A percentile compares a stretch with the other conserved stretches of the same genome.
phyloP scores from a whole-genome alignment of 2,113 vertebrate genomes.

The Gavialis gangeticus region DNA sequence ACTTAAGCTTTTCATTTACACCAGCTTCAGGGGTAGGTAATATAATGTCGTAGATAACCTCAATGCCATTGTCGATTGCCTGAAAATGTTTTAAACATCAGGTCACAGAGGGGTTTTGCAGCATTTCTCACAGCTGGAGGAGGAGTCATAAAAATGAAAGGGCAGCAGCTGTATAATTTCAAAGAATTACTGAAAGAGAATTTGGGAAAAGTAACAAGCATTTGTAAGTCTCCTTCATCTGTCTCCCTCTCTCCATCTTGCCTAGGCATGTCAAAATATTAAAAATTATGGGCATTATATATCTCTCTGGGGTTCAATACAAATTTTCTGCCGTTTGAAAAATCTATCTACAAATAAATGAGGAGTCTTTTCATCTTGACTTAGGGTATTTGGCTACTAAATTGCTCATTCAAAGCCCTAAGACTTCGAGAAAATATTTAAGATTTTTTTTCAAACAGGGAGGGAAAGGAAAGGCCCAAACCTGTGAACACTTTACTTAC shows the following conservation, averaged over 20 bases:
- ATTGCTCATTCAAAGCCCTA: background rate
- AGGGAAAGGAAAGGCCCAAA: background rate
- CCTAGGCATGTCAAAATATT: background rate
- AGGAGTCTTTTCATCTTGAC: background rate
- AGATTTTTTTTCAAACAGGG: background rate
- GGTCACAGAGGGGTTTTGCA: slow-evolving; percentile 48
- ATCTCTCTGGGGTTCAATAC: background rate
- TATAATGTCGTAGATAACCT: background rate
- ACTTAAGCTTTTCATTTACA: background rate
- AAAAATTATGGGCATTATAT: background rate
- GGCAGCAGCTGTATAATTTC: slow-evolving; percentile 46
- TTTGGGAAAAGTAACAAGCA: slow-evolving; percentile 51
- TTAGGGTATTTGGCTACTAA: background rate
- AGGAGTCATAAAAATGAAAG: slow-evolving; percentile 46
- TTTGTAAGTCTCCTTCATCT: slow-evolving; percentile 30
- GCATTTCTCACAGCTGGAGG: slow-evolving; percentile 56
- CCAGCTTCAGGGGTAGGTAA: background rate
- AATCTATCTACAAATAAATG: background rate
- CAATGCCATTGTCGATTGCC: slow-evolving; percentile 2
- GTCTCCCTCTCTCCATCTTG: background rate
- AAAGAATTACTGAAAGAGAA: slow-evolving; percentile 52
- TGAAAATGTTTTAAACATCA: slow-evolving; percentile 61
- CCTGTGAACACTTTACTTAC: background rate
- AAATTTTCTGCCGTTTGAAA: background rate
- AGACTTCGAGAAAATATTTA: background rate